Conservation (phyloP, 2,113 vertebrate genomes). For the Enhydra lutris region DNA sequence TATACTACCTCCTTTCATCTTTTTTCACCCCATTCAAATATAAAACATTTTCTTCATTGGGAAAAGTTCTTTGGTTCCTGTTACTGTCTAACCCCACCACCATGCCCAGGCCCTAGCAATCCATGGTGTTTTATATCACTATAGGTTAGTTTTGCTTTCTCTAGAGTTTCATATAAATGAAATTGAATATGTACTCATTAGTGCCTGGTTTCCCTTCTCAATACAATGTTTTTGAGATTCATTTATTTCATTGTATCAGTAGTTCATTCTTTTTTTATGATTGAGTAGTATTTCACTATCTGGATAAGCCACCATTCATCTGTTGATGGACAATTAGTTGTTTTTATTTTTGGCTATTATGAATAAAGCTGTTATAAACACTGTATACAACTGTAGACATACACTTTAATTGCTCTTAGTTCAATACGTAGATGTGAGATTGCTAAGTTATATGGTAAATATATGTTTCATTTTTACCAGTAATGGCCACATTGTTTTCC, state of each 20-base stretch:
- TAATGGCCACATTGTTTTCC: not conserved
- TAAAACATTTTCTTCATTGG: not conserved
- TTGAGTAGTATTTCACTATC: not conserved
- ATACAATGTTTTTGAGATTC: not conserved
- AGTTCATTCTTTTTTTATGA: not conserved
- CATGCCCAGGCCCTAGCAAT: not conserved
- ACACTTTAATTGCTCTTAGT: not conserved
- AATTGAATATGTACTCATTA: not conserved
- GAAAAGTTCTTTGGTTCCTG: not conserved
- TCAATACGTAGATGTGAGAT: not conserved
- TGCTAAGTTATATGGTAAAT: not conserved
- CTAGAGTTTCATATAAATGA: not conserved
- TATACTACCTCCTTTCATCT: not conserved
- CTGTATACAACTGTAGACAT: not conserved
- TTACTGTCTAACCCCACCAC: not conserved
- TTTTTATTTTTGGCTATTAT: not conserved
- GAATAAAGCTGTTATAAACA: not conserved
- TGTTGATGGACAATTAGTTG: not conserved
- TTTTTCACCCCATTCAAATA: not conserved
- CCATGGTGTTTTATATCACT: not conserved
- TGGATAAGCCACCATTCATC: not conserved
- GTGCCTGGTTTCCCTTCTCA: not conserved
- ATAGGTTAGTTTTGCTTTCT: not conserved
- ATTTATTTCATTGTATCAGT: not conserved
- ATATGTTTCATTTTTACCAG: not conserved